Evolutionary conservation across 2,888 invertebrate species (phyloP), one percentile per base, ranked within the genome.

Genomic region (Stenotaenia linearis): DNA sequence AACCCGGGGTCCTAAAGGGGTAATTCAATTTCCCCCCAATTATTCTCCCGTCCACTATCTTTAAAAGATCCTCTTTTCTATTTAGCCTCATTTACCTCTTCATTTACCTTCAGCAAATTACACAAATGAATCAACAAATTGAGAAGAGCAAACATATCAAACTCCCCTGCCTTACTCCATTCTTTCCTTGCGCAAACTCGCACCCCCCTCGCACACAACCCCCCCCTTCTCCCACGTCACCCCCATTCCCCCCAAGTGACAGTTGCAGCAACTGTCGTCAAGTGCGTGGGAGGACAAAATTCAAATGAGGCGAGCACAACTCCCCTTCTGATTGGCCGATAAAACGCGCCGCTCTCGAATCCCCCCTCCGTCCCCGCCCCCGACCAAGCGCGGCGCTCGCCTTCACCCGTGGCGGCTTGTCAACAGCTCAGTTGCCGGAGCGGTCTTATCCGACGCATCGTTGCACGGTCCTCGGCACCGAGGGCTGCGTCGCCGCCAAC

Each of bases 311-410:
- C 45, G 5, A n/a, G n/a, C 45, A 3, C 45, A 45, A 45, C 45
- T 45, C 10, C 45, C 45, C n/a, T 18, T 45, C 45, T 45, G 45
- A 45, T 45, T 45, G 45, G 45, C 45, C 45, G 45, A 74, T 32
- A 74, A 74, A 32, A 21, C 74, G 74, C 74, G 74, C 23, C 25
- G 74, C 74, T 23, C 28, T 40, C 40, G 18, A 45, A 45, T 15
- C 45, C 45, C 45, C 45, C 45, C 45, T 45, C n/a, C 35, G 76
- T 35, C 35, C 32, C 76, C 35, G 76, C 35, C 76, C 23, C 76
- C 76, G 76, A 35, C 76, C 76, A 76, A 76, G 76, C 35, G 45
- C 45, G 45, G 45, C 45, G 45, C 45, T 45, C 45, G 45, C 40
- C 32, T 45, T n/a, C 45, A 45, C n/a, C 45, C 45, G 45, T 45